Base-by-base conservation (phyloP, 2,113 vertebrate species). In the Hemiprocne comata region DNA sequence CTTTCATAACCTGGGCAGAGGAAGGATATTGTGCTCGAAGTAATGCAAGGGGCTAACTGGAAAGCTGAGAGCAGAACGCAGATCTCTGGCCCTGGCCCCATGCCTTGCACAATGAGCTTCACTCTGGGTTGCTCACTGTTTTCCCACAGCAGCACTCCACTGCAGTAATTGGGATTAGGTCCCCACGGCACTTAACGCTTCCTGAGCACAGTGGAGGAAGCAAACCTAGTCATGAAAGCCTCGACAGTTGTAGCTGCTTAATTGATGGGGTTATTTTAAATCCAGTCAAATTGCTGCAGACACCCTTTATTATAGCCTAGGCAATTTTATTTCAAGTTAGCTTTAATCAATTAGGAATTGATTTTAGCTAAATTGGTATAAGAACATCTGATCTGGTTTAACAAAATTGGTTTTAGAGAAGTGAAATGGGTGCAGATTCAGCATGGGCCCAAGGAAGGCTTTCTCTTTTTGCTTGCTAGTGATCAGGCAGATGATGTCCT, bases 211-310 rank as follows among this genome's bases (percentile, higher is more conserved):
- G 90, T 72, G 69, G 19, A 95, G 65, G 72, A 96, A 88, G 85
- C 75, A 95, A 93, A 94, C 34, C 34, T 55, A 31, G 85, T 62
- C 85, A 77, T 77, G 79, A 81, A 95, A 95, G 90, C 46, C 92
- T 81, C 0, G 1, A 73, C 69, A 74, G 67, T 66, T 94, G 87
- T 93, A 93, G 87, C 78, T 90, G 55, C 64, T 80, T 96, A 93
- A 95, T 83, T 95, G 82, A 95, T 90, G 75, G 84, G 64, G 93
- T 96, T 95, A 93, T 95, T 96, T 95, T 93, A 95, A 97, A 96
- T 95, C 92, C 89, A 93, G 93, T 94, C 58, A 85, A 95, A 95
- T 79, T 96, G 82, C 87, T 70, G 42, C 1, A 1, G 85, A 90
- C 82, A 78, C 82, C 85, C 92, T 93, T 94, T 91, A 95, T 95